phyloP scores from a whole-genome alignment of 2,113 vertebrate species.

The Aptenodytes patagonicus region DNA sequence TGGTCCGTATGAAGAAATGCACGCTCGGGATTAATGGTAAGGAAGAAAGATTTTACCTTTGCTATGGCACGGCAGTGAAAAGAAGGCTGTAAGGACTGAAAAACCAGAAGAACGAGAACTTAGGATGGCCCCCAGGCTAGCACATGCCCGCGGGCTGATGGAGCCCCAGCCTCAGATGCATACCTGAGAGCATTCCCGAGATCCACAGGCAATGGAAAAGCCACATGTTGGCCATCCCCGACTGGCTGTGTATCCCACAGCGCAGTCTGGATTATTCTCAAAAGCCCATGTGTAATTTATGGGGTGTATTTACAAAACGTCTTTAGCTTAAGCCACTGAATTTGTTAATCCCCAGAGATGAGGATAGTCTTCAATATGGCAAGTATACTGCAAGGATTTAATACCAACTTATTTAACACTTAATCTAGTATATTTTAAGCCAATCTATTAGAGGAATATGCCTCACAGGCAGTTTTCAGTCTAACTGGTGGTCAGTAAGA shows the following conservation, averaged over 20 bases:
- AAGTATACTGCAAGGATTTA: neutral
- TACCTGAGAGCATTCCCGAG: neutral
- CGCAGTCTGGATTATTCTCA: neutral
- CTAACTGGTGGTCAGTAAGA: neutral
- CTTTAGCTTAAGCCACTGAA: slow-evolving; percentile 4
- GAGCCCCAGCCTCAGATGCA: neutral
- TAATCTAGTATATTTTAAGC: slow-evolving; percentile 17
- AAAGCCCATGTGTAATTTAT: neutral
- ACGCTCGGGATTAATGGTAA: neutral
- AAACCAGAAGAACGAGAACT: neutral
- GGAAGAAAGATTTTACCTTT: neutral
- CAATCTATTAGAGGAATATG: neutral
- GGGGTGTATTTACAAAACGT: neutral
- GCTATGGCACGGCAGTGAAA: neutral
- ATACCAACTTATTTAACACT: neutral
- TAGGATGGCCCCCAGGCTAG: neutral
- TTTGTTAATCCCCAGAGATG: neutral
- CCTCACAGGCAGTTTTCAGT: neutral
- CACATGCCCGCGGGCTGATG: rapidly evolving
- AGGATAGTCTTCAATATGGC: neutral
- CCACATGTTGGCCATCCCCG: neutral
- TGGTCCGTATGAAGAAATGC: neutral
- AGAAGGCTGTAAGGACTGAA: neutral
- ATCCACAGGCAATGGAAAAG: slow-evolving; percentile 12
- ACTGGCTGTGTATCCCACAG: neutral